Evolutionary conservation across 2,797 vertebrate genomes (phyloP).

Genomic region (Psittacula derbiana): DNA sequence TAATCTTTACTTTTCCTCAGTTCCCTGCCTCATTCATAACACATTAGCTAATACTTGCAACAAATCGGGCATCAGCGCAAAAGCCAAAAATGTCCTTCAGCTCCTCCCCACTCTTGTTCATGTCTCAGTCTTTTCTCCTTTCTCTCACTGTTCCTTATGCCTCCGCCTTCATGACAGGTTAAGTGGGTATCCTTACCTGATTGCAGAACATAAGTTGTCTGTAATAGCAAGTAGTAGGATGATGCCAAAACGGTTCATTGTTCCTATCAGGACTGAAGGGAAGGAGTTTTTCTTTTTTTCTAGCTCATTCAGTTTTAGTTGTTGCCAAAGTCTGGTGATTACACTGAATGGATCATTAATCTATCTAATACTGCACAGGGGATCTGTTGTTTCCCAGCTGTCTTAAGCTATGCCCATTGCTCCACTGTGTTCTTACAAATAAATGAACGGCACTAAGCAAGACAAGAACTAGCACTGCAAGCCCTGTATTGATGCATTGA

Average conservation of each 20-base stretch:
- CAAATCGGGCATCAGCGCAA: background rate
- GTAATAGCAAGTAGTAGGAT: background rate
- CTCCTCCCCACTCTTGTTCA: background rate
- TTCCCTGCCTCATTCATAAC: background rate
- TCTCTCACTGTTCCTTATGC: background rate
- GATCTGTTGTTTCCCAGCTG: conserved; percentile 2
- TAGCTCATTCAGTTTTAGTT: background rate
- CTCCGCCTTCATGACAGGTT: background rate
- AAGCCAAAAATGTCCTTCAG: background rate
- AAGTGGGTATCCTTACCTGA: background rate
- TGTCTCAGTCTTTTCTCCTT: background rate
- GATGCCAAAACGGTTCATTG: background rate
- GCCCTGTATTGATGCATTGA: background rate
- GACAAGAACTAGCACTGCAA: background rate
- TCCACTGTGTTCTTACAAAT: background rate
- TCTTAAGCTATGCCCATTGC: background rate
- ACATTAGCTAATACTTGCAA: background rate
- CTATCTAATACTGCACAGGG: background rate
- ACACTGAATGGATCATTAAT: background rate
- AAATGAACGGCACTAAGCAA: background rate
- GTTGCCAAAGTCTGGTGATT: background rate
- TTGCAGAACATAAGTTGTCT: background rate
- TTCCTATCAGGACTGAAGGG: background rate
- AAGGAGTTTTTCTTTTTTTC: background rate
- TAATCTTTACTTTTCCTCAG: background rate